A percentile compares a stretch with the other conserved stretches of the same genome.
These are phyloP conservation scores for Oxyteleia sp. DNA, from an alignment of 2,888 invertebrate species.

Conservation along the genomic window DNA sequence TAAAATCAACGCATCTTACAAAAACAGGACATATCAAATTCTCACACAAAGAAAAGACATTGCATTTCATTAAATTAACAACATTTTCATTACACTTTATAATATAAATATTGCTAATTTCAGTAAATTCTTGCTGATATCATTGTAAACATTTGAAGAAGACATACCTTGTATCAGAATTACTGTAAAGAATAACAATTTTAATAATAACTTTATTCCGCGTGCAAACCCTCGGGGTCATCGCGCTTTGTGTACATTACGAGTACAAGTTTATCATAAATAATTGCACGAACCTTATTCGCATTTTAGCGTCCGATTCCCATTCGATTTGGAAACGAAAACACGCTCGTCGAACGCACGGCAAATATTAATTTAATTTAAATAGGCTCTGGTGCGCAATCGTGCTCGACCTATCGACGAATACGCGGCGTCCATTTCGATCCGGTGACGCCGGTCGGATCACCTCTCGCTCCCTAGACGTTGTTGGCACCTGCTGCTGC, in stretches of 20 bases:
- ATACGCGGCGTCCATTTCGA: slow-evolving; percentile 60
- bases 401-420: slow-evolving; percentile 68
- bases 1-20: too few species aligned
- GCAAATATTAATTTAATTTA: slow-evolving; percentile 87
- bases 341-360: slow-evolving; percentile 74
- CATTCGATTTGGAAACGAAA: slow-evolving; percentile 68
- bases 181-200: too few species aligned
- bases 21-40: too few species aligned
- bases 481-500: slow-evolving; percentile 66
- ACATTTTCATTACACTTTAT: too few species aligned
- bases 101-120: too few species aligned
- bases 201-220: too few species aligned
- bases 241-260: slow-evolving; percentile 70
- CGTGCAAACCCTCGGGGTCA: slow-evolving; percentile 59
- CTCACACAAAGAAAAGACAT: too few species aligned
- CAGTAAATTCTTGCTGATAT: too few species aligned
- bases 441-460: slow-evolving; percentile 62
- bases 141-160: too few species aligned
- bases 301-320: slow-evolving; percentile 80
- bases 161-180: too few species aligned
- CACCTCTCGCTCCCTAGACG: slow-evolving; percentile 57
- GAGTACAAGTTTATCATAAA: slow-evolving; percentile 84
- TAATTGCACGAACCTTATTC: slow-evolving; percentile 83
- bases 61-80: too few species aligned
- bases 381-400: slow-evolving; percentile 79